These are phyloP conservation scores for Anguilla marmorata DNA, from an alignment of 2,797 vertebrate genomes.

Conservation along the genomic window DNA sequence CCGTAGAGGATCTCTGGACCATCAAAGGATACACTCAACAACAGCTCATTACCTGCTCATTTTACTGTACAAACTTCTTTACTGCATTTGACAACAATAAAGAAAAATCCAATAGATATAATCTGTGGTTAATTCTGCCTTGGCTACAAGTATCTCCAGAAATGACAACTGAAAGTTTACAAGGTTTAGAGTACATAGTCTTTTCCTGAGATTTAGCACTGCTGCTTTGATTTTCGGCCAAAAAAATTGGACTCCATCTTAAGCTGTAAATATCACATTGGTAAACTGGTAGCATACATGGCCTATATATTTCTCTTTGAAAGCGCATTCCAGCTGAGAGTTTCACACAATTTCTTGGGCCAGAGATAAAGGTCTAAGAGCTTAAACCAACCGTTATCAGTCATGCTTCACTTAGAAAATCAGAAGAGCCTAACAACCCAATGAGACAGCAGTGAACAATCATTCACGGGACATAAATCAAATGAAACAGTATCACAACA, in stretches of 20 bases:
- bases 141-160: background rate
- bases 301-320: background rate
- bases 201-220: background rate
- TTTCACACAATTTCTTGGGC: background rate
- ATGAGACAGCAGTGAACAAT: slow-evolving; percentile 16
- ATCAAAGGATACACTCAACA: background rate
- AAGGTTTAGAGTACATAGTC: background rate
- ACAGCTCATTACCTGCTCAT: background rate
- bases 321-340: background rate
- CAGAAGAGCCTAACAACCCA: slow-evolving; percentile 27
- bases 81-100: background rate
- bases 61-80: background rate
- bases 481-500: slow-evolving; percentile 18
- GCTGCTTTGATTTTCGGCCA: background rate
- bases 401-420: slow-evolving; percentile 22
- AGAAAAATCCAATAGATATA: background rate
- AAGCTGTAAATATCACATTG: background rate
- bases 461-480: slow-evolving; percentile 23
- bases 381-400: slow-evolving; percentile 24
- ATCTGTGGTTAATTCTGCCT: background rate
- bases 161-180: background rate
- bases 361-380: slow-evolving; percentile 17
- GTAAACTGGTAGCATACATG: background rate
- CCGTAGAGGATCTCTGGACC: background rate
- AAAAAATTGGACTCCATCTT: background rate